These are phyloP conservation scores for Anabacerthia variegaticeps DNA, from an alignment of 2,797 vertebrate species.

Conservation along the genomic window DNA sequence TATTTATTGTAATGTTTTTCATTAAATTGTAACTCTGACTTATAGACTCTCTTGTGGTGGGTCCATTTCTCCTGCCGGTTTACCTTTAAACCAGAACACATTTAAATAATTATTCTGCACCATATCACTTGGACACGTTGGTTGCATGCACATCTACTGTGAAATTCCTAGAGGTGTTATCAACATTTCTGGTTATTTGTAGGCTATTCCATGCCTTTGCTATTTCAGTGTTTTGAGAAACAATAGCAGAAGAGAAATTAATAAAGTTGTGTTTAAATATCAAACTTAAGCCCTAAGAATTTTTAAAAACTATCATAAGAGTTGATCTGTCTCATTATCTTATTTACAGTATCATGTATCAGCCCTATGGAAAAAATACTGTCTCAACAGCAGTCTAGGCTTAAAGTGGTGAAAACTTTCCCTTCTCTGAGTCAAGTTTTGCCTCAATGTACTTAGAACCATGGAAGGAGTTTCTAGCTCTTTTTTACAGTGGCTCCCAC, in stretches of 20 bases:
- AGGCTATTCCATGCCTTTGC: not conserved
- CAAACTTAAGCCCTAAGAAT: not conserved
- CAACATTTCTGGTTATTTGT: not conserved
- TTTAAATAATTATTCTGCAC: conserved; percentile 64
- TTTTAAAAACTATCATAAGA: not conserved
- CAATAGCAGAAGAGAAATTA: not conserved
- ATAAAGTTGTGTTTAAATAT: not conserved
- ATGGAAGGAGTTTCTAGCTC: not conserved
- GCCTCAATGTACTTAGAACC: not conserved
- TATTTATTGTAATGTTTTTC: no score
- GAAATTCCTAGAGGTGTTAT: conserved; percentile 39
- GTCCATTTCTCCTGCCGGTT: no score
- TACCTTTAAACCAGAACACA: no score
- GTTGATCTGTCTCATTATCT: not conserved
- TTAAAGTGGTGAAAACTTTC: not conserved
- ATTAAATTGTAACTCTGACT: no score
- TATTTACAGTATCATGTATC: not conserved
- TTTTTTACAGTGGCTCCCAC: not conserved
- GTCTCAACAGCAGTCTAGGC: not conserved
- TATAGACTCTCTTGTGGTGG: no score
- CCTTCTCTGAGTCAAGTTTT: not conserved
- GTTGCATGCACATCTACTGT: conserved; percentile 16
- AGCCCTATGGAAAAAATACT: not conserved
- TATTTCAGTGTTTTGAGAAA: not conserved
- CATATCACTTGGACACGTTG: conserved; percentile 32